A percentile compares a stretch with the other conserved stretches of the same genome.
Conservation (phyloP, 2,113 vertebrate genomes). For the Puntigrus tetrazona region DNA sequence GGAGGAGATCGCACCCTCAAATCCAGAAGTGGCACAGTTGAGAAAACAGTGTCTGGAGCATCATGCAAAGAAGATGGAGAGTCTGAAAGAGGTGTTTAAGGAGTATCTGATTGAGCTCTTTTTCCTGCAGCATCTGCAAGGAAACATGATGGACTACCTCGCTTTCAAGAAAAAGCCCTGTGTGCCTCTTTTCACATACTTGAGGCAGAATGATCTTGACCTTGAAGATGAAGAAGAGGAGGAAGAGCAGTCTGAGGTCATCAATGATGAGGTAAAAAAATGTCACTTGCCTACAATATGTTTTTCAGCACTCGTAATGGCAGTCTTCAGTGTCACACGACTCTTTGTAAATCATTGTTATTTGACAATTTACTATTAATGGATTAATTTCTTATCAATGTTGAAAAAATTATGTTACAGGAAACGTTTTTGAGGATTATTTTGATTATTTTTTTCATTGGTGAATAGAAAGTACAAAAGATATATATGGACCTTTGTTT, state of each 20-base stretch:
- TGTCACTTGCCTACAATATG: neutral
- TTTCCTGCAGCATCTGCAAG: slow-evolving; percentile 95
- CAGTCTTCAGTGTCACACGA: too few relatives aligned
- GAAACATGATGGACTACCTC: slow-evolving; percentile 99
- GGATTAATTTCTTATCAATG: too few relatives aligned
- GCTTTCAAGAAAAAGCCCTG: slow-evolving; percentile 96
- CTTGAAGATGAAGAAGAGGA: slow-evolving; percentile 95
- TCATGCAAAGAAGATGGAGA: slow-evolving; percentile 88
- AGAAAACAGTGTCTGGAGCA: slow-evolving; percentile 93
- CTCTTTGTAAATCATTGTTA: too few relatives aligned
- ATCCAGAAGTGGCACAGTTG: slow-evolving; percentile 87
- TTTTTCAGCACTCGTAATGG: too few relatives aligned
- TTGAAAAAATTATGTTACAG: too few relatives aligned
- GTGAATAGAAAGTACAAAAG: too few relatives aligned
- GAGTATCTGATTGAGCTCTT: slow-evolving; percentile 94
- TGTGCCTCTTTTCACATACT: slow-evolving; percentile 87
- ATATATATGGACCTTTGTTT: too few relatives aligned
- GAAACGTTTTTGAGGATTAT: too few relatives aligned
- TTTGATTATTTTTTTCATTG: too few relatives aligned
- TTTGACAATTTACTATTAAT: too few relatives aligned
- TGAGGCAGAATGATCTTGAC: slow-evolving; percentile 94
- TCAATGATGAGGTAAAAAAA: slow-evolving; percentile 90
- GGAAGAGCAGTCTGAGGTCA: slow-evolving; percentile 93
- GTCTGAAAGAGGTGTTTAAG: slow-evolving; percentile 87
- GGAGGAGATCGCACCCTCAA: slow-evolving; percentile 91